phyloP scores from a whole-genome alignment of 2,888 invertebrate genomes.

The Aspidapion aeneum region DNA sequence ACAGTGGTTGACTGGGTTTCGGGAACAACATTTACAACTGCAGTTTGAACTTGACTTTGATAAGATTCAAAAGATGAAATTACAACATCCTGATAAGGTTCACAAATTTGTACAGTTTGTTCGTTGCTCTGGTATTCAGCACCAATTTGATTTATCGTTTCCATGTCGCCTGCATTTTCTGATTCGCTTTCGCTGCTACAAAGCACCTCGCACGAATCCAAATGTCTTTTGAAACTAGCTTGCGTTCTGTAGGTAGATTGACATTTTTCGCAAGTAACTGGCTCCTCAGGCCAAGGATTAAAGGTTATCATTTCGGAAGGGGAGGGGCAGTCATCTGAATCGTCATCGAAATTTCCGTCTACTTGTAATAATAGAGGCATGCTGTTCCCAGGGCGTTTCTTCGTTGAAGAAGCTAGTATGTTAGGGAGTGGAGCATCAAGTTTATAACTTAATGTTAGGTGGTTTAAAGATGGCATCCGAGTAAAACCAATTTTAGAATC shows the following conservation, averaged over 20 bases:
- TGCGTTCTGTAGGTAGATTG: conserved; percentile 82
- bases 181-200: conserved; percentile 81
- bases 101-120: conserved; percentile 24
- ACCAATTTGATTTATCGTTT: conserved; percentile 10
- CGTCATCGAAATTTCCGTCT: conserved; percentile 53
- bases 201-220: conserved; percentile 73
- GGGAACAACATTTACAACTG: conserved; percentile 37
- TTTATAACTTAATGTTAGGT: conserved; percentile 65
- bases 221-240: conserved; percentile 76
- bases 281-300: conserved; percentile 56
- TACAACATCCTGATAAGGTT: conserved; percentile 35
- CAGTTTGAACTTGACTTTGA: conserved; percentile 44
- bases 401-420: conserved; percentile 50
- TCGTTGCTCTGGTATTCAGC: conserved; percentile 4
- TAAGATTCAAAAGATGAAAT: conserved; percentile 43
- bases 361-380: conserved; percentile 50
- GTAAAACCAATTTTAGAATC: conserved; percentile 53
- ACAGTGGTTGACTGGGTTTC: conserved; percentile 17
- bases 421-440: conserved; percentile 60
- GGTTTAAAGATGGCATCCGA: conserved; percentile 48
- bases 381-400: conserved; percentile 55
- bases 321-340: conserved; percentile 50
- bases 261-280: conserved; percentile 84
- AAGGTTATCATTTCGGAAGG: conserved; percentile 32
- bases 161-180: conserved; percentile 46